Base-by-base conservation (phyloP, 2,888 invertebrate genomes). In the Calliopum simillimum region DNA sequence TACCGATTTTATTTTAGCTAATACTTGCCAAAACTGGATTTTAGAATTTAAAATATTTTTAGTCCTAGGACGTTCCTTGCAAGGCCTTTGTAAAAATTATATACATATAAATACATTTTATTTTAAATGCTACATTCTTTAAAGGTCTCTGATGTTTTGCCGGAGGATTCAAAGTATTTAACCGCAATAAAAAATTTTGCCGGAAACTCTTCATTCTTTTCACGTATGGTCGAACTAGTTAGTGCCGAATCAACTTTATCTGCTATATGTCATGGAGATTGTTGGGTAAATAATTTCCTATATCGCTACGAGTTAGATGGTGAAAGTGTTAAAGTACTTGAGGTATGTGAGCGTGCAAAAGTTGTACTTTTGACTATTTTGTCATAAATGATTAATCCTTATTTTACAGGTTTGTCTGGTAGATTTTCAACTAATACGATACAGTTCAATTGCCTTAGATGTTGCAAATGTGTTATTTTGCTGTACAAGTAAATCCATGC, bases 261-360 rank as follows among this genome's bases (percentile, higher is more conserved):
- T 0, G 91, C 92, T 3, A 91, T 93, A 75, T 90, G 91, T 67
- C 93, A 93, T 77, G 93, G 93, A 0, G 93, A 93, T 76, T 92
- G 92, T 79, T 93, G 92, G 92, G 92, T 91, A 0, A 93, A 93
- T 78, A 93, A 93, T 81, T 89, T 93, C 77, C 82, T 92, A 23
- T 92, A 92, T 79, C 87, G 88, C 74, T 90, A 91, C 74, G 85
- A 87, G 12, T 71, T 65, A 21, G 46, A 71, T 33, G 64, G 13
- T 25, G 65, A 56, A 41, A 65, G 23, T 43, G 85, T 86, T 68
- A 87, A 88, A 68, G 89, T 89, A 64, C 85, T 88, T 67, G 90
- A 90, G 84, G 89, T 89, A 75, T 53, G 61, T 41, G 16, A 49
- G n/a, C n/a, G n/a, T n/a, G n/a, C n/a, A 49, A 21, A 25, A 46